Base-by-base conservation (phyloP, 2,797 vertebrate genomes). In the Nothura maculosa region DNA sequence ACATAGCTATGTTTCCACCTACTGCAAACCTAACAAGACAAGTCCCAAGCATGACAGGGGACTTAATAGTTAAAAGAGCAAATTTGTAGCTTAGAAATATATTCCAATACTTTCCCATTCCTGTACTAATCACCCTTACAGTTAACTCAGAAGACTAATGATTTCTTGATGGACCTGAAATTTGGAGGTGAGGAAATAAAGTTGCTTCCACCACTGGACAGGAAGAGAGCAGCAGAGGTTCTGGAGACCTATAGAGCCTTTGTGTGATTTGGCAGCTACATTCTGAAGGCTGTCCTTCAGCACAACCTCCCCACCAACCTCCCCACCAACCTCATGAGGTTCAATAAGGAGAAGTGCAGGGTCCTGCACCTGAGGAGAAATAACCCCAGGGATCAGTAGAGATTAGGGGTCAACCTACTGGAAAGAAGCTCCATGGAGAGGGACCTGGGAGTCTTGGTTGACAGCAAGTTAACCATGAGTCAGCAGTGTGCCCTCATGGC, bases 1-100 rank as follows among this genome's bases (percentile, higher is more conserved):
- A 3, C 22, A 5, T 8, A 3, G 0, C 5, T 42, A 2, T 0
- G 3, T 4, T 43, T 8, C 54, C 30, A 30, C 28, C 16, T 40
- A 55, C 27, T 34, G 3, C 6, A 45, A 22, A 16, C 2, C 12
- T 27, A 19, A 17, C 4, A 13, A 1, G 6, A 25, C 12, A 73
- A 34, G n/a, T 42, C 4, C 12, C 32, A 9, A 52, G 0, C 10
- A 55, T 16, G 38, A 19, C 75, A 36, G 5, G 2, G 19, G 52
- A 42, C 40, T 27, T 32, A 30, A 5, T 24, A n/a, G 1, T 60
- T 47, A 10, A 1, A 36, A n/a, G 20, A 21, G 8, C 19, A 68
- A 89, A 27, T 0, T 0, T 19, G 5, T 43, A 70, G 34, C 5
- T 75, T 69, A 19, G 6, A 62, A 42, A 34, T 38, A 12, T 45